Base-by-base conservation (phyloP, 2,113 vertebrate species). In the Siniperca chuatsi region DNA sequence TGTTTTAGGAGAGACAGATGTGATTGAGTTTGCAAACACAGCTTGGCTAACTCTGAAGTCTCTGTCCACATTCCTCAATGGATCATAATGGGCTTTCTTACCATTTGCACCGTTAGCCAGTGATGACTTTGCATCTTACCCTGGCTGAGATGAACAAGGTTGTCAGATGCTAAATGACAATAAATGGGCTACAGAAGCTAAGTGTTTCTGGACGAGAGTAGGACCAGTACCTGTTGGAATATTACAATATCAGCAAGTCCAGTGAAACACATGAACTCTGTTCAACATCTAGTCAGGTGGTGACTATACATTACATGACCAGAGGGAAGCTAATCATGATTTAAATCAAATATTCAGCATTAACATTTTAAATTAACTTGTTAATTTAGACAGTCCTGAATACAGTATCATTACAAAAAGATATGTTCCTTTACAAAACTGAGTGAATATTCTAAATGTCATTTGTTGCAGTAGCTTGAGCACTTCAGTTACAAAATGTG, bases 111-210 rank as follows among this genome's bases (percentile, higher is more conserved):
- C 80, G 90, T 92, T 88, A 92, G 68, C 68, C 78, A 57, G 57
- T 73, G 80, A 91, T 90, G 87, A 88, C 78, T 90, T 79, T 86
- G 89, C 84, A 84, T 85, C 73, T 74, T 23, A 75, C n/a, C 64
- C 64, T 75, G 82, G 77, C 82, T 76, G 69, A 83, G 83, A 89
- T 79, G 76, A 90, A 79, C 68, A 81, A 68, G 50, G 65, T 62
- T n/a, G 35, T 85, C 84, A 71, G 58, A 64, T 72, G 73, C 88
- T 60, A 68, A 78, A 58, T 73, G 64, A 78, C 75, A 82, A 75
- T 67, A 76, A 85, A 85, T 87, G 48, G 64, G 29, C 71, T 8
- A n/a, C 18, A 64, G 58, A 69, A 50, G 42, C 35, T 65, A 68
- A 75, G 75, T 78, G 79, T 70, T 75, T n/a, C 79, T 72, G 44